These are phyloP conservation scores for Sesamia inferens DNA, from an alignment of 2,888 invertebrate genomes.

Conservation along the genomic window DNA sequence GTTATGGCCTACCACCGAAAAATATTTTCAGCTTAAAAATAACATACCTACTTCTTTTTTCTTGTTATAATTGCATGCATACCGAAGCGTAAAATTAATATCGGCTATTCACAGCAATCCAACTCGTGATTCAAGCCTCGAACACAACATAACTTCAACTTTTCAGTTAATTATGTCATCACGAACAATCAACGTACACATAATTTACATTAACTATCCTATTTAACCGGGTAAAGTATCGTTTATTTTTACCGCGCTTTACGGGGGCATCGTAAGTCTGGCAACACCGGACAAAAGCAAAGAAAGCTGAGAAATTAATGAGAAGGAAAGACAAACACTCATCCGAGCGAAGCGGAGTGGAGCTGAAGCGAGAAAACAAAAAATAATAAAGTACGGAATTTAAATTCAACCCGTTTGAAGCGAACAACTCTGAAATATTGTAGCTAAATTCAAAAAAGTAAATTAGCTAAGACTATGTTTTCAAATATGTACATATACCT, in stretches of 20 bases:
- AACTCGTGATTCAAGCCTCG: no score
- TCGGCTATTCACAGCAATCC: no score
- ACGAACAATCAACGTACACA: conserved; percentile 16
- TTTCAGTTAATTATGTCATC: conserved; percentile 12
- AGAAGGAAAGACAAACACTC: conserved; percentile 59
- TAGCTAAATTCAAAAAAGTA: conserved; percentile 21
- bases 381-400: conserved; percentile 50
- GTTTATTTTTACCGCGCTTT: conserved; percentile 36
- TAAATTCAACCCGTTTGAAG: conserved; percentile 49
- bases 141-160: neutral
- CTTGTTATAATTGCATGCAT: no score
- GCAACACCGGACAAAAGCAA: conserved; percentile 50
- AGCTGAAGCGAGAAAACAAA: conserved; percentile 36
- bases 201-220: conserved; percentile 33
- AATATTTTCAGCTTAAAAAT: no score
- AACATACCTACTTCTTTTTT: no score
- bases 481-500: neutral
- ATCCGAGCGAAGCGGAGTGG: conserved; percentile 25
- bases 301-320: conserved; percentile 54
- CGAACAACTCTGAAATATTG: conserved; percentile 35
- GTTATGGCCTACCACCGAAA: no score
- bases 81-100: no score
- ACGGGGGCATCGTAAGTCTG: conserved; percentile 23
- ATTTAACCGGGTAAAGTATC: conserved; percentile 12
- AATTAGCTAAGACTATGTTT: conserved; percentile 9